These are phyloP conservation scores for Pachycephus smyrnensis DNA, from an alignment of 2,888 invertebrate genomes.

Conservation along the genomic window DNA sequence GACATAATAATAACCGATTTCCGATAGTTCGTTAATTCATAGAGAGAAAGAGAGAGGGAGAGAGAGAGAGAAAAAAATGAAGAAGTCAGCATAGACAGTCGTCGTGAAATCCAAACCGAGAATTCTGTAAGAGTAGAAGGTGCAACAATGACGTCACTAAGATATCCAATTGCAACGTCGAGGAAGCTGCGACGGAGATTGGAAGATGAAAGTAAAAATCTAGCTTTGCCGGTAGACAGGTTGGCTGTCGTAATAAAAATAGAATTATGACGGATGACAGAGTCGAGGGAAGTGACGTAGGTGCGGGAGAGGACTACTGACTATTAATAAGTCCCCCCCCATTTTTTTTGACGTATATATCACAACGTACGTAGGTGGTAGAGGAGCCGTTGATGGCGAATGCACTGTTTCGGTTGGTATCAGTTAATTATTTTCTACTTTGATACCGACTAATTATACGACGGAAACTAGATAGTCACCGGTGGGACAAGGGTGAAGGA, in stretches of 20 bases:
- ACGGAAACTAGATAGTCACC: conserved; percentile 52
- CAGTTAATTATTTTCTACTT: conserved; percentile 51
- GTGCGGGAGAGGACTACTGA: not conserved
- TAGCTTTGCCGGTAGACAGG: conserved; percentile 5
- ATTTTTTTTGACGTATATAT: not conserved
- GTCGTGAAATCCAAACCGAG: not conserved
- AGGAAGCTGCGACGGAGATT: not conserved
- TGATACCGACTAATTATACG: conserved; percentile 51
- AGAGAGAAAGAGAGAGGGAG: conserved; percentile 20
- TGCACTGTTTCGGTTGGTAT: conserved; percentile 24
- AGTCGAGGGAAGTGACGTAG: not conserved
- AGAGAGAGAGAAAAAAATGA: not conserved
- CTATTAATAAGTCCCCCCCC: not conserved
- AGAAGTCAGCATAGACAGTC: not conserved
- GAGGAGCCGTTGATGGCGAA: not conserved
- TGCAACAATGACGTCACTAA: not conserved
- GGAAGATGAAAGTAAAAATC: conserved; percentile 44
- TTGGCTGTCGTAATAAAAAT: conserved; percentile 30
- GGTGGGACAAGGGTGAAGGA: conserved; percentile 25
- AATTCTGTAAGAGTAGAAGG: not conserved
- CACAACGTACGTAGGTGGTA: not conserved
- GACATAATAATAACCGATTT: not conserved
- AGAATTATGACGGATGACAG: conserved; percentile 39
- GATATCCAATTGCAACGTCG: not conserved
- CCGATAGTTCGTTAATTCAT: conserved; percentile 2